phyloP scores from a whole-genome alignment of 2,888 invertebrate species.

The Chrysomela aeneicollis region DNA sequence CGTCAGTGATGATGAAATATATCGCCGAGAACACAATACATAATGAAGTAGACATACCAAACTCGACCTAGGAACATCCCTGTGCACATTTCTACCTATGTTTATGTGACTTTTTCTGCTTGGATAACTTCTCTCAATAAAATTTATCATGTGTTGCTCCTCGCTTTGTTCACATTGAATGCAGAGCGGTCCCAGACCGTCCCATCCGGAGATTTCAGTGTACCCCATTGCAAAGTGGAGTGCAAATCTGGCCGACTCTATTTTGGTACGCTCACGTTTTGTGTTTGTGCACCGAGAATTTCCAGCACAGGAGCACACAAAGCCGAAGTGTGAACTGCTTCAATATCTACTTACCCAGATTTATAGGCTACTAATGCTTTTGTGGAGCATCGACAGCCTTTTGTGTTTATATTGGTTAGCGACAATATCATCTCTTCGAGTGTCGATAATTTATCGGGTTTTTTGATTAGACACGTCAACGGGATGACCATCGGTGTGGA shows the following conservation, averaged over 20 bases:
- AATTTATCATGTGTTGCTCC: conserved; percentile 60
- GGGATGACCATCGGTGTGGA: conserved; percentile 53
- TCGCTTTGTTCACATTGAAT: conserved; percentile 49
- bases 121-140: conserved; percentile 54
- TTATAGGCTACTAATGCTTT: conserved; percentile 61
- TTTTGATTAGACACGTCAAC: conserved; percentile 56
- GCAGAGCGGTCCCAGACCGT: conserved; percentile 47
- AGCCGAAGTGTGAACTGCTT: conserved; percentile 53
- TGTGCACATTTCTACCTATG: conserved; percentile 51
- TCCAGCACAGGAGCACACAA: conserved; percentile 52
- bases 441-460: conserved; percentile 52
- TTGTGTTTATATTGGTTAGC: conserved; percentile 60
- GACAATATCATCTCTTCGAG: conserved; percentile 57
- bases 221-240: conserved; percentile 42
- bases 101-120: conserved; percentile 56
- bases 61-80: conserved; percentile 54
- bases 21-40: conserved; percentile 48
- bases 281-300: conserved; percentile 55
- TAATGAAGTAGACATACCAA: conserved; percentile 47
- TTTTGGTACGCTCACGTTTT: conserved; percentile 47
- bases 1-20: conserved; percentile 48
- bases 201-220: conserved; percentile 48
- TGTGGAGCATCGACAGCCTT: conserved; percentile 57
- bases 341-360: conserved; percentile 55
- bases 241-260: conserved; percentile 37